A percentile compares a stretch with the other conserved stretches of the same genome.
These are phyloP conservation scores for Drosophila kohkoa DNA, from an alignment of 1,140 invertebrate genomes.

Conservation along the genomic window DNA sequence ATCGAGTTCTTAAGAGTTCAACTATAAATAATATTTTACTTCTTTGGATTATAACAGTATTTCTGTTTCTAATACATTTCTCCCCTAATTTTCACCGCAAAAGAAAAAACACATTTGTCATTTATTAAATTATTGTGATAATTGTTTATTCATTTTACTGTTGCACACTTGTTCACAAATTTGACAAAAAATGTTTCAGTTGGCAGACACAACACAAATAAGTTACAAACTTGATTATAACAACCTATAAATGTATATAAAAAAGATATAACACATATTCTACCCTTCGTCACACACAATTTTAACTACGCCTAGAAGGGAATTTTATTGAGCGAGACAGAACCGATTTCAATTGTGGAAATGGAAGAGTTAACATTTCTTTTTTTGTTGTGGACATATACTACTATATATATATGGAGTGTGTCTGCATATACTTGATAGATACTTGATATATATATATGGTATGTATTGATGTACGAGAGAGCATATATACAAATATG, in stretches of 20 bases:
- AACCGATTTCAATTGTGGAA: background rate
- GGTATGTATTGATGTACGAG: conserved; percentile 6
- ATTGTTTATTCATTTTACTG: conserved; percentile 69
- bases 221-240: conserved; percentile 72
- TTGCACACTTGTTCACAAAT: conserved; percentile 47
- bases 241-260: conserved; percentile 84
- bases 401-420: conserved; percentile 7
- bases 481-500: conserved; percentile 51
- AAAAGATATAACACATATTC: conserved; percentile 61
- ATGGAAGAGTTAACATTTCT: conserved; percentile 28
- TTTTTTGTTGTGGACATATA: conserved; percentile 13
- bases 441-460: background rate
- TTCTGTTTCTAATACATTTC: too few species aligned
- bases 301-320: conserved; percentile 60
- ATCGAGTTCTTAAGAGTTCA: too few species aligned
- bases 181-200: conserved; percentile 27
- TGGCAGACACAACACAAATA: conserved; percentile 54
- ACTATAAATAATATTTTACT: too few species aligned
- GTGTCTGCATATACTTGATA: background rate
- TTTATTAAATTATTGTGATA: conserved; percentile 66
- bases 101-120: background rate
- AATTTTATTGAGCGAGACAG: conserved; percentile 18
- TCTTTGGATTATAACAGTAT: too few species aligned
- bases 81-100: background rate
- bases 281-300: conserved; percentile 35